phyloP scores from a whole-genome alignment of 2,113 vertebrate genomes.

The Penelope pileata region DNA sequence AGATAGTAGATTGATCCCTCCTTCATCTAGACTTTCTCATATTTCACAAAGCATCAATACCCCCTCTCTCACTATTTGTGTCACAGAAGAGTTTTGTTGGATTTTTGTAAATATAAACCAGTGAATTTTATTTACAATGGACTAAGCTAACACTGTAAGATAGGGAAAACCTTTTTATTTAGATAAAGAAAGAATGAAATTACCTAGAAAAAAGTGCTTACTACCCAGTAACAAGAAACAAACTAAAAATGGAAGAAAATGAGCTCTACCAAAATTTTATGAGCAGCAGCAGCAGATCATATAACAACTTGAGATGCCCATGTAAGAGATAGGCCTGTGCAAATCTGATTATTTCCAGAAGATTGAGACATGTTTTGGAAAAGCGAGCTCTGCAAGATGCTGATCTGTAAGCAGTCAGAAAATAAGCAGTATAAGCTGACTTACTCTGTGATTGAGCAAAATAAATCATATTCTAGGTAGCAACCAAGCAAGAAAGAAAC shows the following conservation, averaged over 20 bases:
- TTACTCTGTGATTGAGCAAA: neutral
- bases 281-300: neutral
- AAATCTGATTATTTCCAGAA: neutral
- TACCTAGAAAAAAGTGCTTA: neutral
- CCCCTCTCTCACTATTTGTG: neutral
- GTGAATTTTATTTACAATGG: neutral
- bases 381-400: neutral
- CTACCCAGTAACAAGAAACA: fast-evolving
- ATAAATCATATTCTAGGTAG: neutral
- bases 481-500: neutral
- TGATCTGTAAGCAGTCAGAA: neutral
- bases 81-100: neutral
- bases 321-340: neutral
- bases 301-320: neutral
- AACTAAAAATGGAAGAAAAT: neutral
- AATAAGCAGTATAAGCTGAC: neutral
- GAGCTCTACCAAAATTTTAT: neutral
- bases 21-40: neutral
- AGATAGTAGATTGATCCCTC: neutral
- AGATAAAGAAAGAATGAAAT: neutral
- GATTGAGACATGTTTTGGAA: neutral
- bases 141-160: neutral
- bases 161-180: neutral
- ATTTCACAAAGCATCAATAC: neutral
- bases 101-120: neutral